Evolutionary conservation across 2,888 invertebrate species (phyloP).

Genomic region (Tridacna gigas): DNA sequence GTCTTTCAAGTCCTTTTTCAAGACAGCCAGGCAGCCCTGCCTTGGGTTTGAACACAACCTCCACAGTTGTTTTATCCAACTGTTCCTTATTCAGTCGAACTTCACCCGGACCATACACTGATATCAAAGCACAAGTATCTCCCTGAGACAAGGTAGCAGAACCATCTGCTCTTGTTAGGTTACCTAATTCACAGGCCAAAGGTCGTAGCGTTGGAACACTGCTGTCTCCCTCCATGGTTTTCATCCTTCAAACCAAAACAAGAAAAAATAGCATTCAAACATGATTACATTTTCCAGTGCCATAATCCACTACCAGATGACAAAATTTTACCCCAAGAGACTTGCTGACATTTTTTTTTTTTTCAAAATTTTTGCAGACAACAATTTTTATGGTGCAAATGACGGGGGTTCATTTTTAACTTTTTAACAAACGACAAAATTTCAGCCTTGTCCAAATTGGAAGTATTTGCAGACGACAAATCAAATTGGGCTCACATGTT

Average conservation of each 20-base stretch:
- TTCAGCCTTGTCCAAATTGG: too few relatives aligned
- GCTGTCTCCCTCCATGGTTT: conserved; percentile 20
- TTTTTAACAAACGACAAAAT: too few relatives aligned
- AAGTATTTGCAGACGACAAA: too few relatives aligned
- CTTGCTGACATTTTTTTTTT: too few relatives aligned
- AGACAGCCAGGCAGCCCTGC: conserved; percentile 90
- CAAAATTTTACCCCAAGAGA: too few relatives aligned
- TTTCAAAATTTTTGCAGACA: too few relatives aligned
- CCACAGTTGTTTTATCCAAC: conserved; percentile 92
- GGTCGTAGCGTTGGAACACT: conserved; percentile 56
- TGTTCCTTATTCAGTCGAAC: conserved; percentile 91
- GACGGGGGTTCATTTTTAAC: too few relatives aligned
- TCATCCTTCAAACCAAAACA: conserved; percentile 27
- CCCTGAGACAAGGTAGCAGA: conserved; percentile 86
- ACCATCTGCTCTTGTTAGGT: conserved; percentile 80
- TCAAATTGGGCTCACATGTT: too few relatives aligned
- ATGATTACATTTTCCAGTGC: not conserved
- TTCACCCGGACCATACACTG: conserved; percentile 93
- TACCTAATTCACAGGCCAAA: conserved; percentile 74
- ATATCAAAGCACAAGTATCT: conserved; percentile 91
- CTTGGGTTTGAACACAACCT: conserved; percentile 91
- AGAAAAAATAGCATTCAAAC: not conserved
- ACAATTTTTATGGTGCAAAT: too few relatives aligned
- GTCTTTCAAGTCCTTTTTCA: conserved; percentile 91
- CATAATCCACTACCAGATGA: too few relatives aligned